Evolutionary conservation across 2,113 vertebrate genomes (phyloP), one percentile per base, ranked within the genome.

Genomic region (Grallaria varia): DNA sequence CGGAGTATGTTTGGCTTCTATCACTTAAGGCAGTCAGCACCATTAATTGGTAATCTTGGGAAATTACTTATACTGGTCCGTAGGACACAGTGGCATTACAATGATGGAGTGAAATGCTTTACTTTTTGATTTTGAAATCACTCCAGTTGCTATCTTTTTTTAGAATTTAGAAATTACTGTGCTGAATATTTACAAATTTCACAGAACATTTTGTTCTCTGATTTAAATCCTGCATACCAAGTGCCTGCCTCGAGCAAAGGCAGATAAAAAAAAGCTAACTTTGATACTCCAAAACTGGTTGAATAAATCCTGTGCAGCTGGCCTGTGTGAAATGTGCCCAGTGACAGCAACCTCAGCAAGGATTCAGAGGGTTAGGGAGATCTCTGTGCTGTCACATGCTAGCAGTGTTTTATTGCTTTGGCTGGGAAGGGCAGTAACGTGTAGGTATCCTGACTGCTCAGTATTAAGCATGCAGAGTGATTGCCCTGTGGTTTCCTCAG

Each of bases 231-330:
- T 85, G 85, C 85, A 73, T 92, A 86, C 76, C 82, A 68, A 92
- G 74, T 1, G 52, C 68, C 72, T 90, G 92, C 95, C 95, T 95
- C 59, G 76, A 87, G 95, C 87, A 90, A 85, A 91, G 74, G 35
- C 39, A 39, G 69, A 84, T 39, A 40, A 40, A 62, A 88, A 83
- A 40, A 56, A 78, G 20, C 79, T 87, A 87, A 77, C 89, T 95
- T 94, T 93, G 95, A 93, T 96, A 74, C 78, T 95, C 75, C 52
- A 86, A 40, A 90, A 81, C 47, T 73, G 82, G 87, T 67, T 83
- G 90, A 90, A 77, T 95, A 96, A 96, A 91, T 96, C 93, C 90
- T 16, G 30, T 93, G 92, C 96, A 96, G 95, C 95, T 97, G 95
- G 95, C 89, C 83, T 96, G 93, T 15, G 1, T 94, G 90, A 96